Evolutionary conservation across 2,888 invertebrate genomes (phyloP), one percentile per base, ranked within the genome.

Genomic region (Tiliacea citrago): DNA sequence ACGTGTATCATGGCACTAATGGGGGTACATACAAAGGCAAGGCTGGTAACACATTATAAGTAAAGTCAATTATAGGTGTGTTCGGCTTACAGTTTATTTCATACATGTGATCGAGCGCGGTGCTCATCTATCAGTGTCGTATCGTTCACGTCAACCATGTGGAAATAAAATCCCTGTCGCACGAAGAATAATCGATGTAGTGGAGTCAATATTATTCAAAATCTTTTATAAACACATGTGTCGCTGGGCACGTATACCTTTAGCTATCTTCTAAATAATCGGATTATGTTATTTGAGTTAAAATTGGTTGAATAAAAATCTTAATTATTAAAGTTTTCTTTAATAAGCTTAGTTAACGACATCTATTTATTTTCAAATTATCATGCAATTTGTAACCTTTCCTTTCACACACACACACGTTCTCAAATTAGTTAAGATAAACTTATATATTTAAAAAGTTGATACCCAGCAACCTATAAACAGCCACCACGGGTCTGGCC

Each of bases 1-100:
- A 12, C 63, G 61, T 78, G 69, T 55, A 57, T 69, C 53, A 65
- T 68, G 51, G 68, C 62, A 53, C 65, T 80, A 72, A 84, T 74
- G 21, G 47, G 24, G 9, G 29, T 66, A 65, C 57, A 75, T 42
- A 79, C 66, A 74, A 77, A 82, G 72, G 74, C 72, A 66, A 72
- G 61, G 70, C 74, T 67, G 58, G 21, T 73, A 82, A 76, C 75
- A 74, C 75, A 60, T 79, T 73, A 73, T 73, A 79, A 81, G 78
- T 88, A 88, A 90, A 88, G 88, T 90, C 89, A 89, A 81, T 83
- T 72, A 86, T 85, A 84, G 88, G 87, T 85, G 87, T 87, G 87
- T 88, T 67, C 61, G 55, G 45, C 66, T 73, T 58, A 77, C 77
- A 74, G 69, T 85, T 77, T 81, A 86, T 84, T 87, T 86, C 84